Base-by-base conservation (phyloP, 2,888 invertebrate genomes). In the Anthrax anthrax region DNA sequence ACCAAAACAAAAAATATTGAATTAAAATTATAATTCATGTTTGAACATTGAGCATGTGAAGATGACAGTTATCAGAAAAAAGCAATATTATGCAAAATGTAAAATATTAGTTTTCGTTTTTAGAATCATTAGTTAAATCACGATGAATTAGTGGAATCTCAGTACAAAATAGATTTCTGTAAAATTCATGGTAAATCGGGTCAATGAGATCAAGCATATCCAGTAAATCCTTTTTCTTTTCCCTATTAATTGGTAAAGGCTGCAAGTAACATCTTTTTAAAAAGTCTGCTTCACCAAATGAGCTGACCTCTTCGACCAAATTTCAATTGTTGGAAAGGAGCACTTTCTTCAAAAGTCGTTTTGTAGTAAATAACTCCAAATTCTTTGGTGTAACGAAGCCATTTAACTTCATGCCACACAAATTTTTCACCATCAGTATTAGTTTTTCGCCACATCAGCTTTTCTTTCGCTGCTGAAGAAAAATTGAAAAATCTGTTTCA, bases 201-300 rank as follows among this genome's bases (percentile, higher is more conserved):
- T 44, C 18, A 32, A 44, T 39, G 2, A 44, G 16, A 12, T 16
- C 9, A 12, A 44, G 4, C 18, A 39, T 27, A 19, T 39, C 39
- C 27, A 44, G 14, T 18, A 44, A 39, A 29, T 43, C 38, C 17
- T 43, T 27, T 17, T 23, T 43, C n/a, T 43, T 42, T 19, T 36
- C 42, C 17, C 8, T 36, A 13, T 13, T 19, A 14, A 42, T 42
- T 36, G 12, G 12, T 36, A 36, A 5, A 12, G 42, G 42, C 14
- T 32, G 32, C 5, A 18, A 18, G 18, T 42, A 42, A 18, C 42
- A 42, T 17, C 17, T 4, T 4, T 32, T 42, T 18, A 14, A 18
- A 16, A 42, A n/a, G 23, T 23, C 23, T 23, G 23, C 23, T 23
- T 23, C 23, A 36, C 32, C 42, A 27, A 17, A 41, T 23, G 18